These are phyloP conservation scores for Cetonia aurata DNA, from an alignment of 2,888 invertebrate species.

Conservation along the genomic window DNA sequence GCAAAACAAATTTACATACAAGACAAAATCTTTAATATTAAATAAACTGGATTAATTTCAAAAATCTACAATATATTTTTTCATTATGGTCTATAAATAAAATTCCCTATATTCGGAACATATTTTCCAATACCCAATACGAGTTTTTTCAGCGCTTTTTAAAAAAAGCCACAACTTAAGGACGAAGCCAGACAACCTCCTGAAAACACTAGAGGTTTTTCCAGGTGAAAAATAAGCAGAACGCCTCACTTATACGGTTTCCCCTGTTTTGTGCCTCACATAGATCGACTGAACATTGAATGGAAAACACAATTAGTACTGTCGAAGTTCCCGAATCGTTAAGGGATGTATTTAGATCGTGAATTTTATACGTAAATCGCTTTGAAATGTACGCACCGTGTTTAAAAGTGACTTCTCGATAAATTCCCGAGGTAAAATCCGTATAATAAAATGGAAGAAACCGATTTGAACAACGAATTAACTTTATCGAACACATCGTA, in stretches of 20 bases:
- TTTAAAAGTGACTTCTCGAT: no score
- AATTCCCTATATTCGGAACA: no score
- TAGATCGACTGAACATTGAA: slow-evolving; percentile 12
- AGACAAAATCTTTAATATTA: no score
- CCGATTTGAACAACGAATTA: slow-evolving; percentile 40
- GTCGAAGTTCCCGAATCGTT: background rate
- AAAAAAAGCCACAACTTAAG: slow-evolving; percentile 1
- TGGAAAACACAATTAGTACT: slow-evolving; percentile 25
- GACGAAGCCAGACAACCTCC: slow-evolving; percentile 15
- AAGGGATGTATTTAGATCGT: background rate
- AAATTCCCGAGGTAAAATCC: no score
- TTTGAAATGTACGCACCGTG: no score
- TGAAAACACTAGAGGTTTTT: slow-evolving; percentile 26
- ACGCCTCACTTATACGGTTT: slow-evolving; percentile 12
- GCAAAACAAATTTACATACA: no score
- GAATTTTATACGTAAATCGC: background rate
- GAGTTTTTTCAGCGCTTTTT: no score
- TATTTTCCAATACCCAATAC: no score
- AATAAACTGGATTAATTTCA: no score
- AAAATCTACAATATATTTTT: no score
- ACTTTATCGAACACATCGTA: slow-evolving; percentile 50
- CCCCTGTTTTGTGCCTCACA: background rate
- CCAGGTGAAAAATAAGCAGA: slow-evolving; percentile 38
- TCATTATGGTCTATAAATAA: no score
- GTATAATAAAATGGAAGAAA: slow-evolving; percentile 36